Conservation (phyloP, 2,797 vertebrate species). For the Halcyon badia region DNA sequence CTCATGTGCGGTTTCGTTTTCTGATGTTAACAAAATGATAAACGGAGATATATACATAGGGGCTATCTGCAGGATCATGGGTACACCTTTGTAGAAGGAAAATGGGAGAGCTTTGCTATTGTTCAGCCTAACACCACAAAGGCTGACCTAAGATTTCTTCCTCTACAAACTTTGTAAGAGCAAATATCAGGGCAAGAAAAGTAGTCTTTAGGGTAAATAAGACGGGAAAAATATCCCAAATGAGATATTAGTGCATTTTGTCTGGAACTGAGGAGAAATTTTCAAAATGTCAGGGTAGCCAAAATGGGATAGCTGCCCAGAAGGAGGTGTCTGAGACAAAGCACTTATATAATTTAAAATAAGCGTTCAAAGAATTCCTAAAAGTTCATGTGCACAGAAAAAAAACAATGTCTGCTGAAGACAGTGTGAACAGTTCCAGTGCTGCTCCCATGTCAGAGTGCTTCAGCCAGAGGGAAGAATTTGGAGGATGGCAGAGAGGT, state of each 20-base stretch:
- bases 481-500: background rate
- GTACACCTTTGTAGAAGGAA: background rate
- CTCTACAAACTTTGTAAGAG: background rate
- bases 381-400: background rate
- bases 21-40: background rate
- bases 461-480: background rate
- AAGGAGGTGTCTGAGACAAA: background rate
- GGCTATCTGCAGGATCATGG: background rate
- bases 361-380: background rate
- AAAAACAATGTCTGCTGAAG: background rate
- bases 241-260: background rate
- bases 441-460: background rate
- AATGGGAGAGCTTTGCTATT: background rate
- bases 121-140: background rate
- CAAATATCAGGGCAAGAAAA: background rate
- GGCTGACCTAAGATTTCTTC: background rate
- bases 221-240: background rate
- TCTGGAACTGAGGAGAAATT: background rate
- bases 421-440: background rate
- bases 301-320: background rate
- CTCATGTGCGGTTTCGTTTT: background rate
- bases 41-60: background rate
- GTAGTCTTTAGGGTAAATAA: background rate
- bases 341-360: background rate
- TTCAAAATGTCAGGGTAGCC: background rate